Base-by-base conservation (phyloP, 2,888 invertebrate species). In the Dascillus cervinus region DNA sequence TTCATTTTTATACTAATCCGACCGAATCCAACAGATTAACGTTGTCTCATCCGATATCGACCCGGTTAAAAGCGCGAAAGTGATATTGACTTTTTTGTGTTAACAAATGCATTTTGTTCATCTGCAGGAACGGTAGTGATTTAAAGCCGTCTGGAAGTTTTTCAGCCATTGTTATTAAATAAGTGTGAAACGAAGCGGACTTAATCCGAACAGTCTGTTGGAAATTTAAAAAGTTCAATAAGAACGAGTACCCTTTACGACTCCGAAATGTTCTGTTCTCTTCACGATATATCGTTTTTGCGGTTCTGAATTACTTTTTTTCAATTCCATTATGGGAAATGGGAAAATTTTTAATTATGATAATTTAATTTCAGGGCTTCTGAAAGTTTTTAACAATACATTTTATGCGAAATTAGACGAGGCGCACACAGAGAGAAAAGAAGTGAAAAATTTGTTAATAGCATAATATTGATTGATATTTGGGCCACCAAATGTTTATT, bases 161-260 rank as follows among this genome's bases (percentile, higher is more conserved):
- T 51, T 47, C 48, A 47, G 37, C 41, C 49, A 53, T 52, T 57
- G 53, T 58, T 60, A 60, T 58, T 60, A 58, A 58, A 60, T 58
- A 56, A 56, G 53, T 55, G 58, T 57, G 56, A 56, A 56, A 48
- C 57, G 56, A 52, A 48, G 53, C 50, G 55, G 37, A 51, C 32
- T 44, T 60, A 57, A 58, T 56, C 46, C 49, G 46, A 46, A 45
- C 51, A 52, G 53, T 52, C 54, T 52, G 50, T 40, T 46, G 35
- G 35, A 42, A 47, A 46, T 46, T 49, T 45, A 42, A 41, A 43
- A 44, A 41, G 34, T 32, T 40, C 27, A 34, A 29, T 34, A 41
- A 32, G 32, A 36, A n/a, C n/a, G n/a, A n/a, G n/a, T n/a, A n/a
- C n/a, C n/a, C n/a, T n/a, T n/a, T n/a, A n/a, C n/a, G n/a, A n/a